Conservation (phyloP, 37 sponge, comb jelly and placozoan species). For the Mnemiopsis leidyi region DNA sequence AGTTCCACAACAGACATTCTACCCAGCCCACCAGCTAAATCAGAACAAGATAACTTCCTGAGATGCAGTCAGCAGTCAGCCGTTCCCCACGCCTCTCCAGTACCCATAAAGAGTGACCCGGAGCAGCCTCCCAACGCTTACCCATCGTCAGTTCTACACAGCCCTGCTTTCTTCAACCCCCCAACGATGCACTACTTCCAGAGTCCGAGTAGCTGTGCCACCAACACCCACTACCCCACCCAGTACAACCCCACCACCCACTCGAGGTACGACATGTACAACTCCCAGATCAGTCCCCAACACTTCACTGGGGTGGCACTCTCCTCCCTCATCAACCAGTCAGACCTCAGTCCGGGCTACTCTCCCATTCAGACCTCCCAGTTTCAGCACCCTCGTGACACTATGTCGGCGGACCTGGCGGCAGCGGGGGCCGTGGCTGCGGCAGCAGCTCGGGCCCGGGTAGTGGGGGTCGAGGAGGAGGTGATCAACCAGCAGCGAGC, state of each 20-base stretch:
- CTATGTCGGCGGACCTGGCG: slow-evolving; percentile 60
- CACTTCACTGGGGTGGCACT: background rate
- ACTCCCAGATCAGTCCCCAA: background rate
- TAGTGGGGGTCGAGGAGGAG: slow-evolving; percentile 43
- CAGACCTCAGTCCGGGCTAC: background rate
- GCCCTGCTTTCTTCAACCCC: slow-evolving; percentile 36
- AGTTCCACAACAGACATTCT: slow-evolving; percentile 21
- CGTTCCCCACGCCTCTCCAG: background rate
- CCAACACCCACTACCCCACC: background rate
- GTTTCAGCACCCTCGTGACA: background rate
- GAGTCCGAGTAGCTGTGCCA: background rate
- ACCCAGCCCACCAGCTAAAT: background rate
- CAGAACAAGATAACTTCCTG: background rate
- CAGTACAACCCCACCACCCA: background rate
- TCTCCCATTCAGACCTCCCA: background rate
- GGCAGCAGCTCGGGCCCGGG: background rate
- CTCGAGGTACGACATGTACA: background rate
- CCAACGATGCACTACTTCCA: slow-evolving; percentile 2
- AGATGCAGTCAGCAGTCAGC: background rate
- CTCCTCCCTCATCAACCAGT: slow-evolving; percentile 33
- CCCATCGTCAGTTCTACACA: background rate
- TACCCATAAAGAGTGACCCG: slow-evolving; percentile 14
- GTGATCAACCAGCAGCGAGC: slow-evolving; percentile 44
- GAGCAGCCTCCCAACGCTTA: slow-evolving; percentile 21
- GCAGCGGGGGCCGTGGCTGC: slow-evolving; percentile 56